Percentiles rank a stretch among this genome's conserved stretches.
These are phyloP conservation scores for Damaliscus lunatus DNA, from an alignment of 2,113 vertebrate genomes.

Conservation along the genomic window DNA sequence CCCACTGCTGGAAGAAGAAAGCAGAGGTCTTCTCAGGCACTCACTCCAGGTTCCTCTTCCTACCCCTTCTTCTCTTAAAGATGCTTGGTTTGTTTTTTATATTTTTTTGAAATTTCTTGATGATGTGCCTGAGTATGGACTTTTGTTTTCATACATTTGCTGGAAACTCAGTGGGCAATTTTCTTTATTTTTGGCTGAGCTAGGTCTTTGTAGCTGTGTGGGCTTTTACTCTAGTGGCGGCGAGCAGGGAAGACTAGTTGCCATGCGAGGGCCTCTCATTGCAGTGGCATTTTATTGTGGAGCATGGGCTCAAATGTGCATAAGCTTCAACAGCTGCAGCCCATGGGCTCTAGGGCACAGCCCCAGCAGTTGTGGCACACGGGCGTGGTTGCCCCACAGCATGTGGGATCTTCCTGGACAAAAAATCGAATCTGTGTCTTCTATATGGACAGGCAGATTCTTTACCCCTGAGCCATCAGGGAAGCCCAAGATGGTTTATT, in stretches of 20 bases:
- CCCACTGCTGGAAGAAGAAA: background rate
- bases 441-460: background rate
- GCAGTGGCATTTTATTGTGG: background rate
- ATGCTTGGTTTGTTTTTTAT: background rate
- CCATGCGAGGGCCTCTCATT: fast-evolving
- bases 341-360: background rate
- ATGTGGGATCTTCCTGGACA: background rate
- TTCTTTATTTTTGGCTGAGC: background rate
- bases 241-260: background rate
- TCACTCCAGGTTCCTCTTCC: background rate
- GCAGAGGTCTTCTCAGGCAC: background rate
- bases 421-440: background rate
- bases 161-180: background rate
- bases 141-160: background rate
- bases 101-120: background rate
- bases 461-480: background rate
- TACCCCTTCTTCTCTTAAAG: background rate
- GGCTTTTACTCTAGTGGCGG: background rate
- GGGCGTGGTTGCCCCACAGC: background rate
- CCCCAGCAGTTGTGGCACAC: background rate
- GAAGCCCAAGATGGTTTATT: background rate
- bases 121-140: background rate
- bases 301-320: background rate
- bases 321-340: background rate
- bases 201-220: background rate